Evolutionary conservation across 2,888 invertebrate genomes (phyloP).

Genomic region (Bedellia somnulentella): DNA sequence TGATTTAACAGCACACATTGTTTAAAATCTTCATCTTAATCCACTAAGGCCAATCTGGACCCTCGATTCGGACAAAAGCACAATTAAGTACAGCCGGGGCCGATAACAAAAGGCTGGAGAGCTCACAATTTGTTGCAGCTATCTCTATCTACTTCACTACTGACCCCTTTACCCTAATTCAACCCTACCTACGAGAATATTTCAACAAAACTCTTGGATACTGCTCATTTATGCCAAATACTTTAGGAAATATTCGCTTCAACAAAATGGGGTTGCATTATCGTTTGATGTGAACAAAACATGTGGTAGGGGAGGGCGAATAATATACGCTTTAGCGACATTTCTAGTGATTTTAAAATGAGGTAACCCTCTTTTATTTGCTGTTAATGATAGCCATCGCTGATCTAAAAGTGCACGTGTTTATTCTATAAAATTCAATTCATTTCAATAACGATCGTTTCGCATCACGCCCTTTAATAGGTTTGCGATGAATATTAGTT

Average conservation of each 20-base stretch:
- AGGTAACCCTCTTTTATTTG: constrained; percentile 20
- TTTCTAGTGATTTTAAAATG: constrained; percentile 43
- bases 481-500: no score
- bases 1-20: no score
- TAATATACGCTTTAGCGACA: constrained; percentile 50
- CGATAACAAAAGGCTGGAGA: constrained; percentile 48
- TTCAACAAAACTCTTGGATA: no score
- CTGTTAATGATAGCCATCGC: constrained; percentile 31
- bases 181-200: constrained; percentile 8
- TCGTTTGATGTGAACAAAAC: constrained; percentile 40
- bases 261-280: constrained; percentile 1
- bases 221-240: no score
- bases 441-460: no score
- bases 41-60: no score
- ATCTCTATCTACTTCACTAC: constrained; percentile 52
- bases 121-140: constrained; percentile 58
- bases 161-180: constrained; percentile 59
- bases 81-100: constrained; percentile 55
- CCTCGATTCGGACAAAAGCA: constrained; percentile 44
- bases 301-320: constrained; percentile 37
- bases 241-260: no score
- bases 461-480: no score
- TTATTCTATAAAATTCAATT: constrained; percentile 15
- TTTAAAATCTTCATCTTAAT: no score
- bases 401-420: constrained; percentile 34